phyloP scores from a whole-genome alignment of 2,113 vertebrate genomes.

The Oreocharis arfaki region DNA sequence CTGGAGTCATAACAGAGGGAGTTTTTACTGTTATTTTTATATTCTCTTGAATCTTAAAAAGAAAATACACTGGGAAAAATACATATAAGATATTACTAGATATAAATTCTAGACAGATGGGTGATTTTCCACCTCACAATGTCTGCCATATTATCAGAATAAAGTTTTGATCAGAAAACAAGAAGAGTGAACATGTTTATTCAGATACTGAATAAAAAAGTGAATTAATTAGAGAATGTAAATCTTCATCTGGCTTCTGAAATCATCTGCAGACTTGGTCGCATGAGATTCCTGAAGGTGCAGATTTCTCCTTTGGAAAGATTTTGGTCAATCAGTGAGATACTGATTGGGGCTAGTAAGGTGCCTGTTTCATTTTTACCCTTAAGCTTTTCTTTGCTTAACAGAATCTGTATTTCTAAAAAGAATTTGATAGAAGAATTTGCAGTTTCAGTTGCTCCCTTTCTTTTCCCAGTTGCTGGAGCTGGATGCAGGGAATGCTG shows the following conservation, averaged over 20 bases:
- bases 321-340: background rate
- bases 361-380: background rate
- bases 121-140: background rate
- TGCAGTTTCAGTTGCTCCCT: background rate
- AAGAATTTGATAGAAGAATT: background rate
- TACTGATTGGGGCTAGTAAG: background rate
- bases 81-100: background rate
- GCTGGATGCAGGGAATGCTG: background rate
- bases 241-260: background rate
- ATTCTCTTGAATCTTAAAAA: constrained; percentile 45
- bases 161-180: background rate
- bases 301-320: background rate
- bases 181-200: background rate
- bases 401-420: background rate
- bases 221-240: background rate
- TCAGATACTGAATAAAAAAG: background rate
- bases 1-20: constrained; percentile 14
- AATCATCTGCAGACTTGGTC: background rate
- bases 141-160: constrained; percentile 1
- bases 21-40: constrained; percentile 43
- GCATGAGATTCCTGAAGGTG: background rate
- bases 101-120: constrained; percentile 35
- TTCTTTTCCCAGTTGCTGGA: background rate
- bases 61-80: constrained; percentile 15
- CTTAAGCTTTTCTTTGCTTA: background rate